phyloP scores from a whole-genome alignment of 2,113 vertebrate genomes.

The Eleginops maclovinus region DNA sequence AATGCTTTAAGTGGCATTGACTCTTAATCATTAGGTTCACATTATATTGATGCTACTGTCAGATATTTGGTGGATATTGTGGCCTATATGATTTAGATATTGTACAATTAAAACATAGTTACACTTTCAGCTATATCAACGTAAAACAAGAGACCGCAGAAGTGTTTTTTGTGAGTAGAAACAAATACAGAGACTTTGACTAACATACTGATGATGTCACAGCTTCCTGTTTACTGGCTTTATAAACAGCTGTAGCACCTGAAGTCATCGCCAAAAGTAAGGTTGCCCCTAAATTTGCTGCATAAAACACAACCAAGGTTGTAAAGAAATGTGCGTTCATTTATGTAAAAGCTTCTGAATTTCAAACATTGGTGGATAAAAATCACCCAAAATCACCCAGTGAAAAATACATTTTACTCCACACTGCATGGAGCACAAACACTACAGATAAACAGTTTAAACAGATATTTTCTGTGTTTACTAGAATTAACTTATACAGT shows the following conservation, averaged over 20 bases:
- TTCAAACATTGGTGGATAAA: too few species aligned
- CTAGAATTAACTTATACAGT: not conserved
- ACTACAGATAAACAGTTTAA: accelerated
- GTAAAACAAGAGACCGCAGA: not conserved
- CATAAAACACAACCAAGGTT: too few species aligned
- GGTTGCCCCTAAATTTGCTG: too few species aligned
- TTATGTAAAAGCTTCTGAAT: too few species aligned
- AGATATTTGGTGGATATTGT: not conserved
- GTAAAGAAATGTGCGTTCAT: too few species aligned
- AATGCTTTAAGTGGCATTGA: not conserved
- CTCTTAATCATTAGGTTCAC: not conserved
- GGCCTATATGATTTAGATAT: too few species aligned
- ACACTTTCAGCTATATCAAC: not conserved
- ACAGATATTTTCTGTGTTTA: not conserved
- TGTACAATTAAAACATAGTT: not conserved
- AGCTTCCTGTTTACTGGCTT: slow-evolving; percentile 2
- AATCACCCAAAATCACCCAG: too few species aligned
- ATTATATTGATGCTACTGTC: not conserved
- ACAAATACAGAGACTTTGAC: not conserved
- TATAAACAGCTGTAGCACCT: not conserved
- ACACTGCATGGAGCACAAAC: not conserved
- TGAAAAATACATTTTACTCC: too few species aligned
- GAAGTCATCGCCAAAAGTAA: too few species aligned
- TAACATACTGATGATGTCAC: not conserved
- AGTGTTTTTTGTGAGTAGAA: not conserved